These are phyloP conservation scores for Pseudomyrmex sp. DNA, from an alignment of 1,140 invertebrate genomes.

Conservation along the genomic window DNA sequence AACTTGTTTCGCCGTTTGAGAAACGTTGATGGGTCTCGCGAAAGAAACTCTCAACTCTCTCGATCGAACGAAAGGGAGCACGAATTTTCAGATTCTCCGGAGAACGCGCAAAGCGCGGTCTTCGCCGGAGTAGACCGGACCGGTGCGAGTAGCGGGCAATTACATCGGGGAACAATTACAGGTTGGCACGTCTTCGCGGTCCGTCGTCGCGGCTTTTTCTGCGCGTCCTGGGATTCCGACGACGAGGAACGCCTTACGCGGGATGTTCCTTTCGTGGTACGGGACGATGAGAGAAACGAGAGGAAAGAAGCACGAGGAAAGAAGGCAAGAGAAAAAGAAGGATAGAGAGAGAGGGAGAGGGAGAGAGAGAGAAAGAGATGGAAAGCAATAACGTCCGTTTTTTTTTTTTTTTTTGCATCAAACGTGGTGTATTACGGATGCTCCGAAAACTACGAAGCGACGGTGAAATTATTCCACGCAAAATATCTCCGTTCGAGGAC, in stretches of 20 bases:
- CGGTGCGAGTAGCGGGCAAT: conserved; percentile 69
- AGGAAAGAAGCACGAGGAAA: neutral
- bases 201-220: conserved; percentile 76
- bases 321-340: neutral
- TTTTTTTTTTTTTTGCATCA: too few species aligned
- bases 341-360: too few species aligned
- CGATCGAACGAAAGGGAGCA: neutral
- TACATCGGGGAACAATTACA: conserved; percentile 81
- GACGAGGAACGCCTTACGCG: conserved; percentile 65
- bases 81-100: conserved; percentile 50
- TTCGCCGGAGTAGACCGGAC: neutral
- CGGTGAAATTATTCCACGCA: too few species aligned
- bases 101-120: conserved; percentile 22
- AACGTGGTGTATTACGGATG: too few species aligned
- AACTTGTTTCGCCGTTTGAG: too few species aligned
- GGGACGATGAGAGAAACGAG: conserved; percentile 20
- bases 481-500: too few species aligned
- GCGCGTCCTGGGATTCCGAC: conserved; percentile 68
- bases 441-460: too few species aligned
- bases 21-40: neutral
- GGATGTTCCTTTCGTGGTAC: conserved; percentile 63
- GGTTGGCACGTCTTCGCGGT: conserved; percentile 78
- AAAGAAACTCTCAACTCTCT: conserved; percentile 6
- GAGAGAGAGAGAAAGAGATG: too few species aligned
- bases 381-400: too few species aligned